These are phyloP conservation scores for Chironomus striatipennis DNA, from an alignment of 1,140 invertebrate genomes.

Conservation along the genomic window DNA sequence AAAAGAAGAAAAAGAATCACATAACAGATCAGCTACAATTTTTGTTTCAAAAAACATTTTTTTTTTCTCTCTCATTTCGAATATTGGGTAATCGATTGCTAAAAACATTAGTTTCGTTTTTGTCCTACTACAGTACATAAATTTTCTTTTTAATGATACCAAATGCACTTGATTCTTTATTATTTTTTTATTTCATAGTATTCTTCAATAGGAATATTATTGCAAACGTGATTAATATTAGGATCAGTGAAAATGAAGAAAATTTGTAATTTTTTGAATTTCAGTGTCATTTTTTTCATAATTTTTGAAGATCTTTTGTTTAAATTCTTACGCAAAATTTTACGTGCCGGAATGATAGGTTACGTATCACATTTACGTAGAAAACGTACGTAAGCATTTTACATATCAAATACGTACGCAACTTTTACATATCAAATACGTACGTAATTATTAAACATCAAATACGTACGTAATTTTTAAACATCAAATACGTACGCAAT, in stretches of 20 bases:
- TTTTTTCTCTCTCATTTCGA: not conserved
- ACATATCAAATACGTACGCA: too few species aligned
- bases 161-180: conserved; percentile 13
- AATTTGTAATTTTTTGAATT: not conserved
- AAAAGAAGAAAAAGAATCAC: not conserved
- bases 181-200: not conserved
- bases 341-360: too few species aligned
- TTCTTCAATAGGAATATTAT: not conserved
- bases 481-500: too few species aligned
- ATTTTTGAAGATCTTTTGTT: not conserved
- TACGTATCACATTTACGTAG: too few species aligned
- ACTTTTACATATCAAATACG: too few species aligned
- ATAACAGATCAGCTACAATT: not conserved
- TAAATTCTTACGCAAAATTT: too few species aligned
- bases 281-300: not conserved
- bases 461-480: too few species aligned
- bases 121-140: not conserved
- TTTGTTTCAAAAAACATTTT: not conserved
- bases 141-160: not conserved
- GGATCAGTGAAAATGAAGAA: not conserved
- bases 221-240: not conserved
- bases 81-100: not conserved
- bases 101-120: not conserved
- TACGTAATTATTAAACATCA: too few species aligned
- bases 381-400: too few species aligned